A percentile compares a stretch with the other conserved stretches of the same genome.
Conservation (phyloP, 2,888 invertebrate genomes). For the Scaptomyza caliginosa region DNA sequence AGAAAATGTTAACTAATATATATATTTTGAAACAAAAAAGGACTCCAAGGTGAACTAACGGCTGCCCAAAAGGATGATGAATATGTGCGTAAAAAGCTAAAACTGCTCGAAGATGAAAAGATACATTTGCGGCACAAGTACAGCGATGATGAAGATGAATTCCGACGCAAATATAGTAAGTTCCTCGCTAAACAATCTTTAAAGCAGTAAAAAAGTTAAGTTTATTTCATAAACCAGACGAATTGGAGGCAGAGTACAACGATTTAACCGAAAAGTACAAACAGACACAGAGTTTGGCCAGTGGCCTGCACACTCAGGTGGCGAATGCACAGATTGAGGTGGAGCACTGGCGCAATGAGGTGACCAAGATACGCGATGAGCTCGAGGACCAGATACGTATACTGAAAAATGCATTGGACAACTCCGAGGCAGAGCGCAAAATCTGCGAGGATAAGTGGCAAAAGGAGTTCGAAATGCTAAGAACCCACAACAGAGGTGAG, state of each 20-base stretch:
- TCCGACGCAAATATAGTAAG: slow-evolving; percentile 82
- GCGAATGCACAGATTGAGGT: slow-evolving; percentile 81
- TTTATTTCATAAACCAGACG: slow-evolving; percentile 65
- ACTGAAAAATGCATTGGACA: slow-evolving; percentile 86
- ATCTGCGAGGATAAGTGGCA: slow-evolving; percentile 87
- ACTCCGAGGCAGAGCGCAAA: slow-evolving; percentile 86
- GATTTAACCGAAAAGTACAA: slow-evolving; percentile 85
- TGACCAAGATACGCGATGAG: slow-evolving; percentile 84
- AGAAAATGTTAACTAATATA: background rate
- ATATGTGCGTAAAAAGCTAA: slow-evolving; percentile 82
- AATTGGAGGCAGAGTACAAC: slow-evolving; percentile 84
- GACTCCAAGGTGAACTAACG: slow-evolving; percentile 83
- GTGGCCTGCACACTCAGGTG: slow-evolving; percentile 81
- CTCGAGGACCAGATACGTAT: slow-evolving; percentile 85
- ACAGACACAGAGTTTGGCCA: slow-evolving; percentile 84
- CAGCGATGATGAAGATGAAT: slow-evolving; percentile 82
- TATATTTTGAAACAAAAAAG: slow-evolving; percentile 60
- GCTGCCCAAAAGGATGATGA: slow-evolving; percentile 84
- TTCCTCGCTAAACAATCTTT: background rate
- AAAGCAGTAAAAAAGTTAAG: background rate
- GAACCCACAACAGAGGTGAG: slow-evolving; percentile 86
- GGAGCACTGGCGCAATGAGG: slow-evolving; percentile 80
- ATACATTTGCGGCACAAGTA: slow-evolving; percentile 80
- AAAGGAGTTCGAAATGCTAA: slow-evolving; percentile 87
- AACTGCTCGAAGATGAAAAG: slow-evolving; percentile 83